Evolutionary conservation across 2,888 invertebrate genomes (phyloP).

Genomic region (Ornithoptera alexandrae): DNA sequence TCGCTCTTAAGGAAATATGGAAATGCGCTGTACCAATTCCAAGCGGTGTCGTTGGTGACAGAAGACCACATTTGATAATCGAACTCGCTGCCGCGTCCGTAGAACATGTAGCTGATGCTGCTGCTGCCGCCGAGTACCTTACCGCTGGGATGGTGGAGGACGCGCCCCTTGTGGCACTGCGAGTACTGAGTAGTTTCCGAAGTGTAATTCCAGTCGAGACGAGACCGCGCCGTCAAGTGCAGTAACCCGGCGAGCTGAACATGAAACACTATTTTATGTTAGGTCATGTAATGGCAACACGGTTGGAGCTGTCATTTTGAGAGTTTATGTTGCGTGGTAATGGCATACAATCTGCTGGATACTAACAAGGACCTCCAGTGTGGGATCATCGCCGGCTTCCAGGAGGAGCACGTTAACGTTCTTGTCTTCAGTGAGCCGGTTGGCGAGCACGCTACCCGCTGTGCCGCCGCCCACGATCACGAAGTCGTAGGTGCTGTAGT

Average conservation of each 20-base stretch:
- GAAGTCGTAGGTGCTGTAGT: constrained; percentile 35
- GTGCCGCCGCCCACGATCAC: constrained; percentile 41
- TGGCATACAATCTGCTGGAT: neutral
- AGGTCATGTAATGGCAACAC: neutral
- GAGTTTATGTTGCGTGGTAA: too few relatives aligned
- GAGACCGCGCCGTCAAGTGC: constrained; percentile 22
- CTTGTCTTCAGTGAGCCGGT: constrained; percentile 38
- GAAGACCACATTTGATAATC: constrained; percentile 41
- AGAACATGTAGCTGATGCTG: constrained; percentile 38
- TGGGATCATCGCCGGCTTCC: constrained; percentile 42
- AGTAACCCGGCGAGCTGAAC: constrained; percentile 31
- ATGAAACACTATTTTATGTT: neutral
- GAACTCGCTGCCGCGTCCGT: constrained; percentile 38
- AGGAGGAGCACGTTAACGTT: constrained; percentile 35
- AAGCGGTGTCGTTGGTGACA: constrained; percentile 34
- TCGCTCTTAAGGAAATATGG: constrained; percentile 43
- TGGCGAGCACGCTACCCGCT: constrained; percentile 40
- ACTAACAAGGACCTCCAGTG: constrained; percentile 37
- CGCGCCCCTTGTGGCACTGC: constrained; percentile 29
- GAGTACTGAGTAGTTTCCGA: constrained; percentile 32
- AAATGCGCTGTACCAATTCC: constrained; percentile 38
- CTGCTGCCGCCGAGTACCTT: constrained; percentile 41
- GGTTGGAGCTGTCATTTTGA: too few relatives aligned
- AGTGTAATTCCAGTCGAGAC: constrained; percentile 38
- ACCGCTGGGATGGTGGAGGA: constrained; percentile 34